phyloP scores from a whole-genome alignment of 2,888 invertebrate species.

The Rhamnusium bicolor region DNA sequence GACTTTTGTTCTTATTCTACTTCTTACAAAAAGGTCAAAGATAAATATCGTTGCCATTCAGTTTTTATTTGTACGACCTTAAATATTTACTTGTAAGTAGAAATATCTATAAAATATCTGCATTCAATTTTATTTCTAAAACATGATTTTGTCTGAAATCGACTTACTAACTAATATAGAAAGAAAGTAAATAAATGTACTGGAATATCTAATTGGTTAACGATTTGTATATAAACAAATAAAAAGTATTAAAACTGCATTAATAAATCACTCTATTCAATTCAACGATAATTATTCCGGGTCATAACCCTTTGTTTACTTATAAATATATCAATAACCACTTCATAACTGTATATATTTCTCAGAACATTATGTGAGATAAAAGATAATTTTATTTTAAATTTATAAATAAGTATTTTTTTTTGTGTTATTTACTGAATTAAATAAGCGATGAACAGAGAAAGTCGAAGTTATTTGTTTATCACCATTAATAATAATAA shows the following conservation, averaged over 20 bases:
- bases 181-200: background rate
- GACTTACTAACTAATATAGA: background rate
- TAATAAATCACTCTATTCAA: constrained; percentile 14
- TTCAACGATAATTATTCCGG: constrained; percentile 35
- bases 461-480: background rate
- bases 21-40: background rate
- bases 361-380: constrained; percentile 42
- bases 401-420: constrained; percentile 5
- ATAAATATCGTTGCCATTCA: background rate
- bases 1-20: too few species aligned
- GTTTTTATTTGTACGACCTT: too few species aligned
- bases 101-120: background rate
- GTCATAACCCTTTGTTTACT: constrained; percentile 48
- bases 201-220: constrained; percentile 2
- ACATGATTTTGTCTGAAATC: background rate
- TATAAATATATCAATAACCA: constrained; percentile 29
- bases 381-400: constrained; percentile 39
- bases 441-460: constrained; percentile 22
- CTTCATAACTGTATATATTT: constrained; percentile 34
- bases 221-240: constrained; percentile 2
- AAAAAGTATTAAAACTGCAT: background rate
- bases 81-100: background rate
- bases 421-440: constrained; percentile 14
- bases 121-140: background rate
- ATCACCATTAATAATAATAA: background rate